Conservation (phyloP, 2,113 vertebrate species). For the Prinia subflava region DNA sequence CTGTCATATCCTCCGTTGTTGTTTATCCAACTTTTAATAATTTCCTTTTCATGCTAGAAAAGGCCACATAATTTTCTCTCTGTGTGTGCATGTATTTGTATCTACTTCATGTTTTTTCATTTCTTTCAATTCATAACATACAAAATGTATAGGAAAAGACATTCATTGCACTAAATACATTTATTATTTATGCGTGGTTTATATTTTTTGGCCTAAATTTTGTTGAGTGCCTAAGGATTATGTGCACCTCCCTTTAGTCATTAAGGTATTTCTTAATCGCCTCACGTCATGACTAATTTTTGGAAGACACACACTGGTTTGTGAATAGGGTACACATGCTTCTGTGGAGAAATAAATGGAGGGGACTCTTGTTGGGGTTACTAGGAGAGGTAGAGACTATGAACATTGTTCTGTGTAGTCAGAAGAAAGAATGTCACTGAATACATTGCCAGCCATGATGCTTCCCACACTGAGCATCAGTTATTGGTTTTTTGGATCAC, state of each 20-base stretch:
- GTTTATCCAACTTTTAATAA: conserved; percentile 63
- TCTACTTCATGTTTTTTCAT: conserved; percentile 29
- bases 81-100: conserved; percentile 58
- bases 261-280: not conserved
- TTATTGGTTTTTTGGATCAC: not conserved
- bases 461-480: not conserved
- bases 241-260: not conserved
- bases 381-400: not conserved
- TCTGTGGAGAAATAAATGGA: not conserved
- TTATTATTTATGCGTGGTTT: not conserved
- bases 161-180: not conserved
- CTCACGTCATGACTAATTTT: not conserved
- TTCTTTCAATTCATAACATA: not conserved
- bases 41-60: conserved; percentile 61
- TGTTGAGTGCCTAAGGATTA: not conserved
- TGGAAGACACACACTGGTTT: not conserved
- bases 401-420: not conserved
- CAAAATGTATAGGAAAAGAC: conserved; percentile 6
- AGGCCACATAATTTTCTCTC: conserved; percentile 52
- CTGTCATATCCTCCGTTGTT: conserved; percentile 51
- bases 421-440: not conserved
- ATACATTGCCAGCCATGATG: not conserved
- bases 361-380: not conserved
- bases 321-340: not conserved
- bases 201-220: not conserved